Evolutionary conservation across 2,797 vertebrate genomes (phyloP), one percentile per base, ranked within the genome.

Genomic region (Delichon dasypus): DNA sequence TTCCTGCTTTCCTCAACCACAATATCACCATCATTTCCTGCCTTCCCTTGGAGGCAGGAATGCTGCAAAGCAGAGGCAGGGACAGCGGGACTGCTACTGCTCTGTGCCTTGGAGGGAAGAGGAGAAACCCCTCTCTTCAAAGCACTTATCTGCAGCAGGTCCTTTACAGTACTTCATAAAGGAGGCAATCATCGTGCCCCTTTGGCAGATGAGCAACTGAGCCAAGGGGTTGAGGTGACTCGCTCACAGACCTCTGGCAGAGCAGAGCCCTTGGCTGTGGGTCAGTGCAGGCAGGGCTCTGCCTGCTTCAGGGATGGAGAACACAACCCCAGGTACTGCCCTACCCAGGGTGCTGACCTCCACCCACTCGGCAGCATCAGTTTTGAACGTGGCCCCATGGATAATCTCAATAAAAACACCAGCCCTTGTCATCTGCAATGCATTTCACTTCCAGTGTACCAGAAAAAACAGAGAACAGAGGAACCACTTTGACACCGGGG

Each of bases 401-500:
- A 44, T 10, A 40, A 89, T 4, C 5, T 34, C 14, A 76, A 53
- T 19, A 34, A 44, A 93, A 89, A 32, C 5, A 17, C 21, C 70
- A 83, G 48, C 21, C 20, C 36, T 57, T 27, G 44, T 18, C 38
- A 20, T 11, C 30, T 3, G 7, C 32, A 27, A 16, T 13, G 60
- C 30, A 30, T 66, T 76, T 82, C 42, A 50, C 45, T 42, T 71
- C 44, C 25, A 45, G 10, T 5, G 29, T 21, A 34, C n/a, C 78
- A 85, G 21, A 55, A 22, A 80, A 75, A 54, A 8, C 34, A 73
- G 13, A 45, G 48, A 51, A 55, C 13, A 38, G 45, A 76, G 60
- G 58, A 92, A 84, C 3, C 0, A 0, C 34, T 51, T 61, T 2
- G 6, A 5, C 2, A 27, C 4, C 0, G 0, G 26, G 15, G 30